These are phyloP conservation scores for Psilopsiagon aurifrons DNA, from an alignment of 2,113 vertebrate genomes.

Conservation along the genomic window DNA sequence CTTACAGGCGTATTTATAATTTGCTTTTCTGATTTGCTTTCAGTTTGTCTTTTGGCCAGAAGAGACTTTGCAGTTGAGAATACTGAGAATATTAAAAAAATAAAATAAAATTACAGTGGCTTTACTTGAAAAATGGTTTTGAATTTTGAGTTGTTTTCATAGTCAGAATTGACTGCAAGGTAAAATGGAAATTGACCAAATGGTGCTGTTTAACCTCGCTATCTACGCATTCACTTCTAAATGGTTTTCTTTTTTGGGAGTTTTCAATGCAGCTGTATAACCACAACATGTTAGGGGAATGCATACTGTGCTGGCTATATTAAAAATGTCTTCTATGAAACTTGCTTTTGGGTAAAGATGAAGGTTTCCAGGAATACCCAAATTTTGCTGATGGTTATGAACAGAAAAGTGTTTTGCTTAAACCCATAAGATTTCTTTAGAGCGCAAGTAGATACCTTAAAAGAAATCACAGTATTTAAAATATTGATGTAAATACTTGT, in stretches of 20 bases:
- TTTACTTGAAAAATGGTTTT: constrained; percentile 70
- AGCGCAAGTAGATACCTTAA: neutral
- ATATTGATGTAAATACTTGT: neutral
- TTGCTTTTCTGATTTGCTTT: constrained; percentile 50
- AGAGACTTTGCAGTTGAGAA: constrained; percentile 64
- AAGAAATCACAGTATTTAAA: neutral
- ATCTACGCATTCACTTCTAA: neutral
- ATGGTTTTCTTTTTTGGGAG: neutral
- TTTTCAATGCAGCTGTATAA: constrained; percentile 2
- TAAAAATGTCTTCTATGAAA: neutral
- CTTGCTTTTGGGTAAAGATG: neutral
- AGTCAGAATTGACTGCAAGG: neutral
- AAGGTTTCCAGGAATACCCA: neutral
- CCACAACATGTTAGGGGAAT: neutral
- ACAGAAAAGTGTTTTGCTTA: neutral
- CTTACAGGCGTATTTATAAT: constrained; percentile 48
- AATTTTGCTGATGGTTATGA: neutral
- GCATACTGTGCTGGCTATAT: neutral
- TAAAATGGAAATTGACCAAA: neutral
- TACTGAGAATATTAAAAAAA: constrained; percentile 57
- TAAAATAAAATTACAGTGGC: constrained; percentile 49
- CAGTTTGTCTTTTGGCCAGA: constrained; percentile 49
- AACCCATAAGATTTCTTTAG: neutral
- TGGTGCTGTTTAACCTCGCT: constrained; percentile 4
- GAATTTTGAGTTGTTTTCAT: constrained; percentile 26